These are phyloP conservation scores for Terrapene triunguis DNA, from an alignment of 2,113 vertebrate species.

Conservation along the genomic window DNA sequence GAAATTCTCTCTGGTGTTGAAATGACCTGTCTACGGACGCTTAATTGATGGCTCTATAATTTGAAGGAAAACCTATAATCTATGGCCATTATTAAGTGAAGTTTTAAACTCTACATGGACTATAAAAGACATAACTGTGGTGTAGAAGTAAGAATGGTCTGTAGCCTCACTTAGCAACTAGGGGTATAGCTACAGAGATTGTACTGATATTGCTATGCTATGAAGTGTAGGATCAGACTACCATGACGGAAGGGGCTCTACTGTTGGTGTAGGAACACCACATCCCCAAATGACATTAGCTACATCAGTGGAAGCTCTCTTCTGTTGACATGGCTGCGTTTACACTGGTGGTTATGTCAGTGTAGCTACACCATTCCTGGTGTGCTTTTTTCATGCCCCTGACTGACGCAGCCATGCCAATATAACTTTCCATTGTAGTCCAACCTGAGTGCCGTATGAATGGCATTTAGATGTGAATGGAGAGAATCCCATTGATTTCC, in stretches of 20 bases:
- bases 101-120: neutral
- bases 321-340: neutral
- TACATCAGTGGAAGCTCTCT: neutral
- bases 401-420: neutral
- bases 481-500: neutral
- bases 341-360: neutral
- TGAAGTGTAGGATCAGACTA: neutral
- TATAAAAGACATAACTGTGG: neutral
- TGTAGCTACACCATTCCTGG: neutral
- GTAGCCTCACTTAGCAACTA: neutral
- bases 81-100: neutral
- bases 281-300: neutral
- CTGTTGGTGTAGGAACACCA: neutral
- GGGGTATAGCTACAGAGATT: neutral
- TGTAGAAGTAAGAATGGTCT: neutral
- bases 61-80: neutral
- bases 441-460: neutral
- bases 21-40: neutral
- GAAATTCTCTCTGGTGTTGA: neutral
- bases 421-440: neutral
- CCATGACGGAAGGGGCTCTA: neutral
- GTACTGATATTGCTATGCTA: neutral
- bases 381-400: neutral
- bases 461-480: neutral
- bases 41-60: neutral